Conservation (phyloP, 2,797 vertebrate species). For the Gorsachius magnificus region DNA sequence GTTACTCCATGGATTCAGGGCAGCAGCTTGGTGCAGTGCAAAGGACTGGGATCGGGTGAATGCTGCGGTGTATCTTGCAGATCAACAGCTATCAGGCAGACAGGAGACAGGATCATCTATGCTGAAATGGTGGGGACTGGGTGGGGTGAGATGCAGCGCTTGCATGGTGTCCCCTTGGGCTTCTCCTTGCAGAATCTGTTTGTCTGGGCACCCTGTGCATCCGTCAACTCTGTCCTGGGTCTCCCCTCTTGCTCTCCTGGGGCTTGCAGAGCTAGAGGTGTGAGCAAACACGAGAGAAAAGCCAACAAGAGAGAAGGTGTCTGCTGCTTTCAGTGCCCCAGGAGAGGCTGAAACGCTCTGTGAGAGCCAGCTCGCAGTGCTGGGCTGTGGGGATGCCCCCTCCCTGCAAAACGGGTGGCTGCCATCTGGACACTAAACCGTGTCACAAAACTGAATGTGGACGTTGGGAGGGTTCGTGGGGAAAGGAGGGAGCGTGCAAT, state of each 20-base stretch:
- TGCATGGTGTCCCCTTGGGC: not conserved
- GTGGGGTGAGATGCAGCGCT: not conserved
- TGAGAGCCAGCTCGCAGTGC: not conserved
- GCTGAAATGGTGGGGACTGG: not conserved
- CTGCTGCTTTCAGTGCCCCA: not conserved
- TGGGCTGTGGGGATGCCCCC: not conserved
- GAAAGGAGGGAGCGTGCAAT: not conserved
- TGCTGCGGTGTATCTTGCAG: rapidly evolving
- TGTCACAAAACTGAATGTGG: not conserved
- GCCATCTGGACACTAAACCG: not conserved
- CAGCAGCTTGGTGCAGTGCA: not conserved
- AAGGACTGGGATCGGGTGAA: not conserved
- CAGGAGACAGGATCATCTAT: not conserved
- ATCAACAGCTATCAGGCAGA: not conserved
- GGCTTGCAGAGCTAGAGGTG: not conserved
- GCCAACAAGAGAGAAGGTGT: not conserved
- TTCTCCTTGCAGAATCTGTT: not conserved
- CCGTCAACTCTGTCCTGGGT: not conserved
- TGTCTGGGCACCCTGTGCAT: not conserved
- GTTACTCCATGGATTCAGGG: not conserved
- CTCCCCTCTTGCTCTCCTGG: not conserved
- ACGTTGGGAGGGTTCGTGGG: not conserved
- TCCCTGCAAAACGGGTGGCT: not conserved
- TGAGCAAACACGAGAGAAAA: not conserved
- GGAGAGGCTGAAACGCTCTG: not conserved